Conservation (phyloP, 2,888 invertebrate species). For the Luperina nickerlii region DNA sequence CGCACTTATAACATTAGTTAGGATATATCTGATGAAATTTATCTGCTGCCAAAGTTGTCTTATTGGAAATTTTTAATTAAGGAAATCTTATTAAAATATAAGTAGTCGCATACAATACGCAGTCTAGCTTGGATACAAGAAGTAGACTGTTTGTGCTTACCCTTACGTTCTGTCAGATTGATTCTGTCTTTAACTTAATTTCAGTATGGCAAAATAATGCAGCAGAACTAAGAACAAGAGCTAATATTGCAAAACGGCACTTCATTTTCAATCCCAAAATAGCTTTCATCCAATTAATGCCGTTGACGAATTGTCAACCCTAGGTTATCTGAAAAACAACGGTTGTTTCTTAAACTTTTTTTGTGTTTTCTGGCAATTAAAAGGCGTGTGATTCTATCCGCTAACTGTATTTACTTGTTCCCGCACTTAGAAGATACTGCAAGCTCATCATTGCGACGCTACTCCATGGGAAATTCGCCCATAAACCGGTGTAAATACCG, state of each 20-base stretch:
- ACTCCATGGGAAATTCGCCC: conserved; percentile 77
- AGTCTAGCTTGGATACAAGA: background rate
- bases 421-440: conserved; percentile 74
- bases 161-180: background rate
- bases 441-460: conserved; percentile 65
- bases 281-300: background rate
- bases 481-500: conserved; percentile 68
- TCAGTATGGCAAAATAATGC: background rate
- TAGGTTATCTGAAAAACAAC: conserved; percentile 53
- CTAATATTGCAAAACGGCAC: background rate
- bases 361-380: conserved; percentile 73
- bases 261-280: background rate
- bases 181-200: background rate
- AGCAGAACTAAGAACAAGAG: background rate
- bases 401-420: conserved; percentile 76
- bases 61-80: no score
- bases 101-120: background rate
- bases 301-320: conserved; percentile 22
- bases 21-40: background rate
- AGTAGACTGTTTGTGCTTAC: background rate
- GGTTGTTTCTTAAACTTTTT: conserved; percentile 65
- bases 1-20: background rate
- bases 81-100: background rate
- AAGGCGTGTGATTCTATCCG: conserved; percentile 70
- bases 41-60: background rate